These are phyloP conservation scores for Drosophila arizonae DNA, from an alignment of 1,140 invertebrate genomes.

Conservation along the genomic window DNA sequence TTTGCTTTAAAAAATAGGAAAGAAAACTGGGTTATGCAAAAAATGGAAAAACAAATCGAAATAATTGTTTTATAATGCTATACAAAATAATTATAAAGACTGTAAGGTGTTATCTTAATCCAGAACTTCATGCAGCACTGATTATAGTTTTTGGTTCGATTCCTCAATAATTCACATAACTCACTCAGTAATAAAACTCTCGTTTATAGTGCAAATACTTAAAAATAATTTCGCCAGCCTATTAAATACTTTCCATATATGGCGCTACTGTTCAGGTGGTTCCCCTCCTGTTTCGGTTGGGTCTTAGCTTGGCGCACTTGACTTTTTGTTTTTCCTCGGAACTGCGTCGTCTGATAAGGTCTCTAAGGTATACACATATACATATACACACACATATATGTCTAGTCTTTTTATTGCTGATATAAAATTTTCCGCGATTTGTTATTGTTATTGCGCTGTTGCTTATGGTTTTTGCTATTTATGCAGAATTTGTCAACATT, in stretches of 20 bases:
- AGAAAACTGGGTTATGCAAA: too few relatives aligned
- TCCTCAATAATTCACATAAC: too few relatives aligned
- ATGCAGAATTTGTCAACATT: slow-evolving; percentile 52
- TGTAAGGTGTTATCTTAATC: too few relatives aligned
- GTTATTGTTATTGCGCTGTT: slow-evolving; percentile 26
- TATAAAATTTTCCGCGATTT: slow-evolving; percentile 45
- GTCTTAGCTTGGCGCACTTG: slow-evolving; percentile 16
- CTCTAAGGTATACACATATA: slow-evolving; percentile 5
- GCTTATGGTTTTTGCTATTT: slow-evolving; percentile 48
- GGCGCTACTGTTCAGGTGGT: slow-evolving; percentile 46
- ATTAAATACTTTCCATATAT: slow-evolving; percentile 54
- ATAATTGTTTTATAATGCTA: too few relatives aligned
- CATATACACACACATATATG: neutral
- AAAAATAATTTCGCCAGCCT: slow-evolving; percentile 24
- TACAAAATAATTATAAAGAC: too few relatives aligned
- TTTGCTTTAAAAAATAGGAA: too few relatives aligned
- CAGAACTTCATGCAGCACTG: too few relatives aligned
- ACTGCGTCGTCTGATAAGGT: slow-evolving; percentile 58
- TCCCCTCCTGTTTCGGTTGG: slow-evolving; percentile 40
- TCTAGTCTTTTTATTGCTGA: slow-evolving; percentile 25
- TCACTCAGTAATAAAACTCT: too few relatives aligned
- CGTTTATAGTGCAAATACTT: neutral
- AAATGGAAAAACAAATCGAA: too few relatives aligned
- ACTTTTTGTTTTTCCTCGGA: slow-evolving; percentile 59
- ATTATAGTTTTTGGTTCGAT: too few relatives aligned